Evolutionary conservation across 2,888 invertebrate genomes (phyloP).

Genomic region (Embidobia sp.): DNA sequence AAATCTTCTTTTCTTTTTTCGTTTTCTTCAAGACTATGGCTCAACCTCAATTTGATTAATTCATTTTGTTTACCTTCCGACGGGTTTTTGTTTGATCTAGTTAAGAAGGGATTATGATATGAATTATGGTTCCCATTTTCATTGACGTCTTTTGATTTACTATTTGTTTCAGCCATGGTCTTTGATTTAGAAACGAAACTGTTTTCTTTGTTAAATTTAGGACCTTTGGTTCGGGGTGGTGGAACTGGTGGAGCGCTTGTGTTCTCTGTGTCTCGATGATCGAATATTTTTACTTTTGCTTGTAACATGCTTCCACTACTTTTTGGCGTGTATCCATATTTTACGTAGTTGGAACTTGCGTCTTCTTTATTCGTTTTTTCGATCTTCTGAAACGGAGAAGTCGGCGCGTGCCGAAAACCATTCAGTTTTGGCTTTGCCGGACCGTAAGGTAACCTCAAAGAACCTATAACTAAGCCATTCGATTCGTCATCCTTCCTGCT

Average conservation of each 20-base stretch:
- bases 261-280: slow-evolving; percentile 59
- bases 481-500: slow-evolving; percentile 5
- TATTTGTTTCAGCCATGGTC: not conserved
- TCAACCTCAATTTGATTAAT: slow-evolving; percentile 39
- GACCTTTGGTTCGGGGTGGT: slow-evolving; percentile 47
- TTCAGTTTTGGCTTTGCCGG: slow-evolving; percentile 44
- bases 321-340: slow-evolving; percentile 69
- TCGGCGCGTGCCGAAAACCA: slow-evolving; percentile 77
- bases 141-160: slow-evolving; percentile 28
- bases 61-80: slow-evolving; percentile 54
- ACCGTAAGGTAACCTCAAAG: slow-evolving; percentile 44
- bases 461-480: slow-evolving; percentile 28
- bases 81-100: slow-evolving; percentile 56
- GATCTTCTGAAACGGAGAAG: slow-evolving; percentile 77
- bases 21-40: slow-evolving; percentile 29
- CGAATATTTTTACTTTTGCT: slow-evolving; percentile 75
- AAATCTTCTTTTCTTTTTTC: slow-evolving; percentile 37
- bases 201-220: slow-evolving; percentile 59
- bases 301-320: slow-evolving; percentile 68
- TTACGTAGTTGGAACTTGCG: slow-evolving; percentile 59
- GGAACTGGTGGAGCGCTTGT: slow-evolving; percentile 37
- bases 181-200: slow-evolving; percentile 16
- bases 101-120: slow-evolving; percentile 73
- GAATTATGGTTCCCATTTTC: slow-evolving; percentile 72
- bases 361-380: slow-evolving; percentile 64